Percentiles rank a stretch among this genome's conserved stretches.
These are phyloP conservation scores for Drosophila bocqueti DNA, from an alignment of 1,140 invertebrate species.

Conservation along the genomic window DNA sequence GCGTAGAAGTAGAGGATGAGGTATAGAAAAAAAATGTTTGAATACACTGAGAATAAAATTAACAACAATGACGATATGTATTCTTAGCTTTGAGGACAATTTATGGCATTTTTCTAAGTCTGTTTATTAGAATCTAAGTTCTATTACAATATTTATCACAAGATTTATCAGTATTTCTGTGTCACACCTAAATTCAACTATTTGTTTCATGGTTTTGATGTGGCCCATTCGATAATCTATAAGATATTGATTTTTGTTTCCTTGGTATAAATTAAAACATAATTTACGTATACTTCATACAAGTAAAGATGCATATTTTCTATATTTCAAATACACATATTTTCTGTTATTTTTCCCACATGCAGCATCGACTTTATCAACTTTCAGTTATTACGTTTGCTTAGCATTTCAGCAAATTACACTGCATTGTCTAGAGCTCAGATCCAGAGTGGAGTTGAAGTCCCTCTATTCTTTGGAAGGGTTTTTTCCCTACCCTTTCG, in stretches of 20 bases:
- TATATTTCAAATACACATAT: neutral
- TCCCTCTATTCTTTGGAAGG: conserved; percentile 21
- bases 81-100: neutral
- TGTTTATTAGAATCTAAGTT: neutral
- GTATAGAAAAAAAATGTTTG: conserved; percentile 3
- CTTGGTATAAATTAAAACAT: too few species aligned
- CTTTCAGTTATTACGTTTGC: conserved; percentile 75
- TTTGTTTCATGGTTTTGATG: neutral
- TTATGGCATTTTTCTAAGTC: neutral
- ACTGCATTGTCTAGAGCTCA: conserved; percentile 65
- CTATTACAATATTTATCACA: neutral
- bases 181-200: neutral
- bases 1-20: conserved; percentile 1
- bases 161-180: too few species aligned
- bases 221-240: neutral
- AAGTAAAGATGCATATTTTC: neutral
- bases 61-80: neutral
- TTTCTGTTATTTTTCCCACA: conserved; percentile 20
- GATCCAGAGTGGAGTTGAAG: conserved; percentile 30
- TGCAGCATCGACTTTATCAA: conserved; percentile 64
- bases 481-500: conserved; percentile 14
- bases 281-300: neutral
- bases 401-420: conserved; percentile 77
- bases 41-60: neutral
- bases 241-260: neutral